Base-by-base conservation (phyloP, 2,797 vertebrate genomes). In the Dipus sagitta region DNA sequence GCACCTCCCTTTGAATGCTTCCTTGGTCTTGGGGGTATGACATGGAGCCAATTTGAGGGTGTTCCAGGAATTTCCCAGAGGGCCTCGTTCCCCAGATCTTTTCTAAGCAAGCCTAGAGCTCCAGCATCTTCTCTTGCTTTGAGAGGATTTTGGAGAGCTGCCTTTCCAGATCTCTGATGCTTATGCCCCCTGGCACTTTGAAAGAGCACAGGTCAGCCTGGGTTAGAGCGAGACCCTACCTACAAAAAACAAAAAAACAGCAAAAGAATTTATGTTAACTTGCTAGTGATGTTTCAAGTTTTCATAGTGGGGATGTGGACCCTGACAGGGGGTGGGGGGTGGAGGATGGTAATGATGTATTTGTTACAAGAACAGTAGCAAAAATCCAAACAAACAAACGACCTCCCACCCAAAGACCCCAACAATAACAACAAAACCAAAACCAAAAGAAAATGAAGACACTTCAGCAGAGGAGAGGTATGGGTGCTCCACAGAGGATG, bases 11-110 rank as follows among this genome's bases (percentile, higher is more conserved):
- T 97, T 98, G 97, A 98, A 98, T 98, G 96, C 96, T 94, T 98
- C 97, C 98, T 98, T 98, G 98, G 98, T 98, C 97, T 98, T 93
- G 96, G 97, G 98, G 98, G 97, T 97, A 98, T 98, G 97, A 98
- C 97, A 97, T 97, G 95, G 95, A 98, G 98, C 98, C 98, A 98
- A 97, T 97, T 96, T 97, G 97, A 98, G 95, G 97, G 96, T 92
- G 97, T 98, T 98, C 96, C 97, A 98, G 97, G 97, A 98, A 97
- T 97, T 98, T 98, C 98, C 97, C 97, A 92, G 95, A 93, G 97
- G 97, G 90, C 62, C 95, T 97, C 95, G 93, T 97, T 98, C 98
- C 97, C 96, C 96, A 96, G 97, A 96, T 96, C 93, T 96, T 93
- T 97, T 98, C 92, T 97, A 97, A 97, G 97, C 85, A 94, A 97